These are phyloP conservation scores for Alloscopus bannaensis DNA, from an alignment of 2,888 invertebrate genomes.

Conservation along the genomic window DNA sequence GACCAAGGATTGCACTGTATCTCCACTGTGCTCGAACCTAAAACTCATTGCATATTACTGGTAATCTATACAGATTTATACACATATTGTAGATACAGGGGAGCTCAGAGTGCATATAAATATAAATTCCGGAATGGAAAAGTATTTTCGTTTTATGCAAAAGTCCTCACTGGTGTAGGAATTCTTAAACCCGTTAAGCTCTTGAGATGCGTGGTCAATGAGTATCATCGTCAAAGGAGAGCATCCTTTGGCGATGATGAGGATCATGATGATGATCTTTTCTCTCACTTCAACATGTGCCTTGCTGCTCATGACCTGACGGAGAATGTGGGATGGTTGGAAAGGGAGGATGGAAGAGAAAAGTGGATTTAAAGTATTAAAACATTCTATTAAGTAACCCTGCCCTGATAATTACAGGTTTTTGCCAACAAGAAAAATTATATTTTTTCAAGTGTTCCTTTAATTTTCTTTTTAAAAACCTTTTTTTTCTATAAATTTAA, in stretches of 20 bases:
- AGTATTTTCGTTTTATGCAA: too few species aligned
- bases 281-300: not conserved
- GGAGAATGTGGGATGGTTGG: slow-evolving; percentile 44
- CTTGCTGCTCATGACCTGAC: slow-evolving; percentile 16
- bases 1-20: too few species aligned
- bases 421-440: slow-evolving; percentile 46
- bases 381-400: slow-evolving; percentile 73
- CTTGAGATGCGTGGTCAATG: slow-evolving; percentile 29
- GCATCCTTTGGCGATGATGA: not conserved
- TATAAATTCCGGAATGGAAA: too few species aligned
- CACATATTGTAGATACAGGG: too few species aligned
- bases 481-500: slow-evolving; percentile 44
- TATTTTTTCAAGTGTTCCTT: slow-evolving; percentile 42
- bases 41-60: too few species aligned
- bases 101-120: too few species aligned
- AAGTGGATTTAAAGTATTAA: slow-evolving; percentile 62
- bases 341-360: slow-evolving; percentile 45
- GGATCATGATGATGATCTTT: slow-evolving; percentile 1
- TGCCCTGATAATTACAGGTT: slow-evolving; percentile 73
- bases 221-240: slow-evolving; percentile 16
- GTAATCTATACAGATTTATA: too few species aligned
- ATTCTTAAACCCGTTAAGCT: too few species aligned
- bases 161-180: too few species aligned
- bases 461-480: slow-evolving; percentile 23
- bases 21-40: too few species aligned